A percentile compares a stretch with the other conserved stretches of the same genome.
These are phyloP conservation scores for Coecobrya sp. DNA, from an alignment of 2,888 invertebrate species.

Conservation along the genomic window DNA sequence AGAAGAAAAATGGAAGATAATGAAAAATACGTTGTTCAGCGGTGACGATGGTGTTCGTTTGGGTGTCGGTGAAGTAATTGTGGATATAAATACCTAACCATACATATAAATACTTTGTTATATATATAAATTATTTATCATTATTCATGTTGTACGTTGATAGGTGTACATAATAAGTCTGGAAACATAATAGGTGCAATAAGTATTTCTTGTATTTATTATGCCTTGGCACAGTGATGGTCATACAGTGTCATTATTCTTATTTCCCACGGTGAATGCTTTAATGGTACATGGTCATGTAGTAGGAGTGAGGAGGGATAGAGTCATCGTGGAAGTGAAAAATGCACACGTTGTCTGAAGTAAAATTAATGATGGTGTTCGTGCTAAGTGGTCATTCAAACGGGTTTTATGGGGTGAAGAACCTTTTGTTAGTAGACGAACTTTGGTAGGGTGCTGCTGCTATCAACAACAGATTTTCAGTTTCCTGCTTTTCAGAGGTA, in stretches of 20 bases:
- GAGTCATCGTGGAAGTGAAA: conserved; percentile 8
- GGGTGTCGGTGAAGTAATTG: not conserved
- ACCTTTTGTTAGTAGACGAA: conserved; percentile 32
- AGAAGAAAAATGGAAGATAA: conserved; percentile 49
- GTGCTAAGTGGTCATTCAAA: conserved; percentile 77
- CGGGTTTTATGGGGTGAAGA: conserved; percentile 56
- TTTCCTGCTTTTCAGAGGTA: not conserved
- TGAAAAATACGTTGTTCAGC: conserved; percentile 63
- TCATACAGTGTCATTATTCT: not conserved
- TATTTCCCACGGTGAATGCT: conserved; percentile 17
- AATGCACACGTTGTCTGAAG: conserved; percentile 51
- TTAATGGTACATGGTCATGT: not conserved
- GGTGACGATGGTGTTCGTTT: conserved; percentile 5
- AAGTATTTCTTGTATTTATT: not conserved
- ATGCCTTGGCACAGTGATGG: not conserved
- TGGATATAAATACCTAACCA: not conserved
- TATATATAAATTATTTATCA: not conserved
- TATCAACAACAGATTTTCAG: conserved; percentile 30
- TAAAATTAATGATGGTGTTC: conserved; percentile 77
- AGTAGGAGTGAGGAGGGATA: not conserved
- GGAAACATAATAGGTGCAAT: not conserved
- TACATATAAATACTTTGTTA: not conserved
- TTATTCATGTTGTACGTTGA: not conserved
- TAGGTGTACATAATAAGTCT: not conserved
- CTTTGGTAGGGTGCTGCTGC: conserved; percentile 48